Evolutionary conservation across 2,113 vertebrate genomes (phyloP), one percentile per base, ranked within the genome.

Genomic region (Trogon melanurus): DNA sequence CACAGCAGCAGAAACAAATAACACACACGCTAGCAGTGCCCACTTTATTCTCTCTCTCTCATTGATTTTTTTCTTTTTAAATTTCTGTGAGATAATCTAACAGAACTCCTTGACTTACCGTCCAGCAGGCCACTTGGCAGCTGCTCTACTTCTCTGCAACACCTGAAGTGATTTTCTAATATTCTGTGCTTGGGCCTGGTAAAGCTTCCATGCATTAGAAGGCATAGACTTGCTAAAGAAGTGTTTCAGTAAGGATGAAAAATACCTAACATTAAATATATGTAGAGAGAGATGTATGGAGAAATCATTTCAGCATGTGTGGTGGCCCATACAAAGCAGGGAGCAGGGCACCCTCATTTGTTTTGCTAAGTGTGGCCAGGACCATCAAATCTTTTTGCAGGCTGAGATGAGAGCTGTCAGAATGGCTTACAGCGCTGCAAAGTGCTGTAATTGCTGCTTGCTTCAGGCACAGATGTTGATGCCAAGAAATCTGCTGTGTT

Each of bases 401-500:
- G 76, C 69, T 75, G 82, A 71, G 88, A 64, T 62, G 79, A 88
- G 64, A 67, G 57, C 82, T 95, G 75, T 86, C 90, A 86, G 82
- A 65, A 78, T 25, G 25, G 56, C 72, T 94, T 89, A 58, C 13
- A 64, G 61, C 5, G 4, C 64, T 78, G 64, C 51, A n/a, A 94
- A 85, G 45, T 48, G 79, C 79, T 78, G 64, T 94, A 85, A 88
- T 91, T 90, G 88, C 95, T 41, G 60, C 85, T 93, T 93, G 86
- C 86, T 95, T 89, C 80, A 62, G 86, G 82, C 91, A 91, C 76
- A 85, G 93, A 87, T 91, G 91, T 82, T 95, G 83, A 78, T 50
- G 58, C 73, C 86, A 74, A 79, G 73, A 95, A 95, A 86, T 84
- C 53, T 85, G 51, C 88, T 84, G 36, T 80, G 86, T 94, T 95